Evolutionary conservation across 2,888 invertebrate genomes (phyloP).

Genomic region (Thymelicus lineola): DNA sequence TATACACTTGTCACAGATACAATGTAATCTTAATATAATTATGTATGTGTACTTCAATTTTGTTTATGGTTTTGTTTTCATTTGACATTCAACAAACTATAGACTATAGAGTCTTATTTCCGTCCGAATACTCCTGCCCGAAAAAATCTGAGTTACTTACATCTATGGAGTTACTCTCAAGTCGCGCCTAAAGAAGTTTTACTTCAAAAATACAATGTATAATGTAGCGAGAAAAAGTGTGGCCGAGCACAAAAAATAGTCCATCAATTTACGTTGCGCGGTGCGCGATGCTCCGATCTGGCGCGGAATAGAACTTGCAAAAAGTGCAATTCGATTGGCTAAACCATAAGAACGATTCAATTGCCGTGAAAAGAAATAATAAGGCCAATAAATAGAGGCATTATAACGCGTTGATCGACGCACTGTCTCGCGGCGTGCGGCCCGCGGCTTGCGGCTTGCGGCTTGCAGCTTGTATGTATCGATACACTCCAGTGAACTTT

Average conservation of each 20-base stretch:
- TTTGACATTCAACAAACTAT: too few relatives aligned
- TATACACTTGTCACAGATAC: too few relatives aligned
- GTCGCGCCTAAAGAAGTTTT: too few relatives aligned
- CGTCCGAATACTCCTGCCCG: too few relatives aligned
- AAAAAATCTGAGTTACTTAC: too few relatives aligned
- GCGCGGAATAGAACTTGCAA: constrained; percentile 21
- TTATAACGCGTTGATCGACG: background rate
- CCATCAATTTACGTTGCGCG: constrained; percentile 13
- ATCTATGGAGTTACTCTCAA: too few relatives aligned
- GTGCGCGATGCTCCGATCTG: background rate
- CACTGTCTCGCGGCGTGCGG: background rate
- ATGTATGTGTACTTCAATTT: too few relatives aligned
- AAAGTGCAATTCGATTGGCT: constrained; percentile 38
- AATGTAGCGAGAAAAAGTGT: constrained; percentile 15
- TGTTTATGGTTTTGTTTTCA: too few relatives aligned
- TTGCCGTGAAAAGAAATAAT: constrained; percentile 33
- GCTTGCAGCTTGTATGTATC: background rate
- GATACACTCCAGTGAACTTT: too few relatives aligned
- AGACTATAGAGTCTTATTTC: too few relatives aligned
- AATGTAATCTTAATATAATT: too few relatives aligned
- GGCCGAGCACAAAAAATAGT: constrained; percentile 15
- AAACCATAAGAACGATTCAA: constrained; percentile 32
- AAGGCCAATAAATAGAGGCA: constrained; percentile 24
- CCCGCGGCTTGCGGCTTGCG: background rate
- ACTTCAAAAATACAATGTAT: too few relatives aligned